Percentiles rank a stretch among this genome's conserved stretches.
Conservation (phyloP, 2,888 invertebrate species). For the Thyatira batis region DNA sequence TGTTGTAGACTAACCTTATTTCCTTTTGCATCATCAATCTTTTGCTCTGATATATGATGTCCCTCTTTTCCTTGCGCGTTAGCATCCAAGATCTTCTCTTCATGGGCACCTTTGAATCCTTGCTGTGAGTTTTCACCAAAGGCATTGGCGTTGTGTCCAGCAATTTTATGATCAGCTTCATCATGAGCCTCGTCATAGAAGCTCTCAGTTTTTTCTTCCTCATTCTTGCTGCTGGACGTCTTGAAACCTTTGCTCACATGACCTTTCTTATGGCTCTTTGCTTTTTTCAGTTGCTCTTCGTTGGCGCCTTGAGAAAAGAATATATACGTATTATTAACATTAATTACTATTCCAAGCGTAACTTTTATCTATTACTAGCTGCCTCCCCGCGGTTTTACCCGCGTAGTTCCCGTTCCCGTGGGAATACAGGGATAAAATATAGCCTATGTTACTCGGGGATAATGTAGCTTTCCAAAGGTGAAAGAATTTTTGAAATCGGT, state of each 20-base stretch:
- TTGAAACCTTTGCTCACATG: conserved; percentile 86
- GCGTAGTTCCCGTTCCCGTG: too few species aligned
- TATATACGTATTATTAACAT: not conserved
- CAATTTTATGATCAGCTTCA: conserved; percentile 82
- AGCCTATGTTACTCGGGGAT: too few species aligned
- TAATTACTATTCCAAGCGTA: too few species aligned
- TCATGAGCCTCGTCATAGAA: conserved; percentile 86
- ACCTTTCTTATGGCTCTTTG: conserved; percentile 84
- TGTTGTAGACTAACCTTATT: conserved; percentile 70
- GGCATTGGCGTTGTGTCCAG: conserved; percentile 80
- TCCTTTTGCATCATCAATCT: conserved; percentile 81
- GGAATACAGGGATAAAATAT: too few species aligned
- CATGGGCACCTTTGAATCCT: conserved; percentile 83
- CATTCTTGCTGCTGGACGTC: conserved; percentile 85
- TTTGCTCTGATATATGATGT: conserved; percentile 80
- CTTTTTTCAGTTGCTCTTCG: conserved; percentile 79
- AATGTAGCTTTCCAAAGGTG: too few species aligned
- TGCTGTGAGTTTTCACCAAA: conserved; percentile 82
- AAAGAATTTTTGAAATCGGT: too few species aligned
- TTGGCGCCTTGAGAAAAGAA: conserved; percentile 64
- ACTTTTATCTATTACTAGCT: too few species aligned
- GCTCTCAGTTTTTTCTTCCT: conserved; percentile 84
- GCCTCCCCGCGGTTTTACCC: too few species aligned
- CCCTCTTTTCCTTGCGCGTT: conserved; percentile 83
- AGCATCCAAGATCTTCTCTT: conserved; percentile 81